Evolutionary conservation across 2,888 invertebrate genomes (phyloP), one percentile per base, ranked within the genome.

Genomic region (Caenorhabditis japonica): DNA sequence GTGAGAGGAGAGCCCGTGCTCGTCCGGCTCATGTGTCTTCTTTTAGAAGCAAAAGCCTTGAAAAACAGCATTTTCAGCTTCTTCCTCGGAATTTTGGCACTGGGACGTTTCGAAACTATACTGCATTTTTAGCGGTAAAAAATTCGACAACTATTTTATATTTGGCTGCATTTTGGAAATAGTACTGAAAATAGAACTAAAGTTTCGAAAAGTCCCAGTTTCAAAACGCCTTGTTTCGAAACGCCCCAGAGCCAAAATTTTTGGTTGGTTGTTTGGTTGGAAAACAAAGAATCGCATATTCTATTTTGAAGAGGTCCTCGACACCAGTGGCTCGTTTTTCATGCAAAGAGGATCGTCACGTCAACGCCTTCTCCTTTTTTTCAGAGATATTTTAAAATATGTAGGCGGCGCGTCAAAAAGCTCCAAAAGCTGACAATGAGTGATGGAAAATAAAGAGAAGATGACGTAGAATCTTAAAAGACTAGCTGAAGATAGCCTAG

Each of bases 291-390:
- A n/a, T n/a, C n/a, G n/a, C n/a, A n/a, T n/a, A n/a, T n/a, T n/a
- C n/a, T n/a, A n/a, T n/a, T n/a, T n/a, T n/a, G n/a, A 30, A 30
- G 30, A 30, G 30, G 7, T 30, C 30, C 30, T 30, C 30, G 30
- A 30, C 30, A 13, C n/a, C 23, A 21, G 33, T 34, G 30, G 52
- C 61, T 61, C 61, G 46, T 61, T 53, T 61, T 61, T 61, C 44
- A 61, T 52, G 52, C 36, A 30, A 61, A 53, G 46, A 53, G 46
- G 51, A 43, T 44, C 52, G 44, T 30, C n/a, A 52, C 62, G 53
- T 47, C 61, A 47, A 15, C 21, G 2, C n/a, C 25, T 46, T 25
- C 8, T 12, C 12, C 3, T 30, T 4, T 30, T 43, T n/a, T 19
- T 17, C 34, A n/a, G 3, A 19, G 15, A 12, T 23, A 34, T 27